Evolutionary conservation across 2,888 invertebrate genomes (phyloP).

Genomic region (Cataglyphis cursor): DNA sequence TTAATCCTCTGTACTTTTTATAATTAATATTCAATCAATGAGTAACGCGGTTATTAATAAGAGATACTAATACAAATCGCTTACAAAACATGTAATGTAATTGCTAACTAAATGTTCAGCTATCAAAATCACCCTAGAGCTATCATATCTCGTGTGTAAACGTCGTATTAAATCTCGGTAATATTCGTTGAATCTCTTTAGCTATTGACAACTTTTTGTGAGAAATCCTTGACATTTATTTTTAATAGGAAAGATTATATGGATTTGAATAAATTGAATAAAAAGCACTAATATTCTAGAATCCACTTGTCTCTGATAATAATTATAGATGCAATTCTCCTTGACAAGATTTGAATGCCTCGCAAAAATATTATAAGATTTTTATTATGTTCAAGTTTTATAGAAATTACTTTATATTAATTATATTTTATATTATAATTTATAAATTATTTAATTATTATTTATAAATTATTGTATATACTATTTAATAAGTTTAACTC

Average conservation of each 20-base stretch:
- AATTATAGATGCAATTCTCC: background rate
- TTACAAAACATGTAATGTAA: constrained; percentile 5
- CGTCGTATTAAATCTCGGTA: constrained; percentile 15
- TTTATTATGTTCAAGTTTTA: background rate
- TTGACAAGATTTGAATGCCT: background rate
- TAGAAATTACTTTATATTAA: background rate
- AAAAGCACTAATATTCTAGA: background rate
- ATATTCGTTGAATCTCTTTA: background rate
- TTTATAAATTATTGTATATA: background rate
- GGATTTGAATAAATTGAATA: constrained; percentile 24
- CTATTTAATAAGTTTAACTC: background rate
- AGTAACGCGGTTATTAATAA: constrained; percentile 11
- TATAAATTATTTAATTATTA: background rate
- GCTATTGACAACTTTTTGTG: background rate
- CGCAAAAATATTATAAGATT: background rate
- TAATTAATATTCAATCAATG: constrained; percentile 23
- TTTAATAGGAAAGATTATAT: constrained; percentile 1
- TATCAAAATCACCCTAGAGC: too few relatives aligned
- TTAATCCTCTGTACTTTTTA: background rate
- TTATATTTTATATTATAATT: background rate
- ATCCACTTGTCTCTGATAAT: background rate
- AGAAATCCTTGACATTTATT: constrained; percentile 43
- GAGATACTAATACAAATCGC: background rate
- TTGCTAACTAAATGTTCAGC: background rate
- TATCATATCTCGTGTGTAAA: background rate